A percentile compares a stretch with the other conserved stretches of the same genome.
phyloP scores from a whole-genome alignment of 2,888 invertebrate genomes.

The Pycnomerus fuliginosus region DNA sequence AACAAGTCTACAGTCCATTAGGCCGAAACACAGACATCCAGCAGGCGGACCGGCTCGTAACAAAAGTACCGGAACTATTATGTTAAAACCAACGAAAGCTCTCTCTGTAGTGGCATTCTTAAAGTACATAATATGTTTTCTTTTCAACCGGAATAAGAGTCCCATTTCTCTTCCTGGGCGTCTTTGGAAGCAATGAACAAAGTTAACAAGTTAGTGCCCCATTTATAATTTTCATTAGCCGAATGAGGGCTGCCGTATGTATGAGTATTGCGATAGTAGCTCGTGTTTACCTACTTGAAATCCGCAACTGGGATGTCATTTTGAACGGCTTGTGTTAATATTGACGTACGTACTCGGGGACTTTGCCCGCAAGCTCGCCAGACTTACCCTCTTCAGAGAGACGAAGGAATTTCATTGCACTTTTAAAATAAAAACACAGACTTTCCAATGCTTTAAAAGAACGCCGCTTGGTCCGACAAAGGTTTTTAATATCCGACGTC shows the following conservation, averaged over 20 bases:
- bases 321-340: conserved; percentile 47
- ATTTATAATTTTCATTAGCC: no score
- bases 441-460: no score
- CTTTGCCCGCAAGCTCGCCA: conserved; percentile 36
- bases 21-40: conserved; percentile 33
- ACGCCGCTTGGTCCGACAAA: no score
- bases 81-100: conserved; percentile 27
- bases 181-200: not conserved
- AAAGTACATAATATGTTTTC: conserved; percentile 26
- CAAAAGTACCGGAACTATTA: conserved; percentile 29
- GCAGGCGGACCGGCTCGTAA: conserved; percentile 30
- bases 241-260: no score
- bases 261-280: conserved; percentile 9
- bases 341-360: conserved; percentile 45
- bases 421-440: conserved; percentile 29
- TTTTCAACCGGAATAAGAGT: conserved; percentile 18
- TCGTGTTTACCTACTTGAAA: conserved; percentile 23
- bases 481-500: no score
- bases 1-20: conserved; percentile 38
- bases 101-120: conserved; percentile 15
- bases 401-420: conserved; percentile 33
- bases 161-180: conserved; percentile 9
- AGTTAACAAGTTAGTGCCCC: not conserved
- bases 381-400: conserved; percentile 39
- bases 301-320: conserved; percentile 43